Evolutionary conservation across 1,140 invertebrate genomes (phyloP).

Genomic region (Ceratitis capitata): DNA sequence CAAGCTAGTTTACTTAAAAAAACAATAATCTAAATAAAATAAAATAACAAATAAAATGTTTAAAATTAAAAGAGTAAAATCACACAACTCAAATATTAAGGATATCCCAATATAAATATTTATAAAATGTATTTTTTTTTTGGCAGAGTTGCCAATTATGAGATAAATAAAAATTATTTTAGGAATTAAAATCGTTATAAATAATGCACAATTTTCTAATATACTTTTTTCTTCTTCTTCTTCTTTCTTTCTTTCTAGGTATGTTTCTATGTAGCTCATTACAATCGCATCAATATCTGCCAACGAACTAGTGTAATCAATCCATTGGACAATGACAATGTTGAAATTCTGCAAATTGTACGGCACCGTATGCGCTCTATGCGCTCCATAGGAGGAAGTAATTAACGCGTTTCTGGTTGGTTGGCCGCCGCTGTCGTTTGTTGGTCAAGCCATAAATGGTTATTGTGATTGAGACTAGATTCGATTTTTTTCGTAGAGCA

Average conservation of each 20-base stretch:
- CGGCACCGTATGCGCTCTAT: background rate
- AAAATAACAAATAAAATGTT: no score
- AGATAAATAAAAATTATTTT: no score
- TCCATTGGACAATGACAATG: background rate
- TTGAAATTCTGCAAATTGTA: background rate
- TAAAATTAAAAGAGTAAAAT: no score
- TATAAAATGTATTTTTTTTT: no score
- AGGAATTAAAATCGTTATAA: no score
- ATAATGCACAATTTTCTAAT: background rate
- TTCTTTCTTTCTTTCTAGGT: background rate
- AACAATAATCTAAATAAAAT: no score
- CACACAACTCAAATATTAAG: no score
- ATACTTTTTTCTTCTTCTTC: background rate
- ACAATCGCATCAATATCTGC: background rate
- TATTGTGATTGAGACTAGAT: background rate
- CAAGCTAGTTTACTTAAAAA: no score
- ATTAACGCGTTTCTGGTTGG: constrained; percentile 14
- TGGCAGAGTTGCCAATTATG: no score
- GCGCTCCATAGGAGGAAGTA: constrained; percentile 31
- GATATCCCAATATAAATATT: no score
- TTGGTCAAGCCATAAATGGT: background rate
- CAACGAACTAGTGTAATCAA: background rate
- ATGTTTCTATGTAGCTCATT: background rate
- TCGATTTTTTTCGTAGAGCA: background rate
- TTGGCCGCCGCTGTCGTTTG: background rate